Evolutionary conservation across 2,888 invertebrate species (phyloP).

Genomic region (Aricia artaxerxes): DNA sequence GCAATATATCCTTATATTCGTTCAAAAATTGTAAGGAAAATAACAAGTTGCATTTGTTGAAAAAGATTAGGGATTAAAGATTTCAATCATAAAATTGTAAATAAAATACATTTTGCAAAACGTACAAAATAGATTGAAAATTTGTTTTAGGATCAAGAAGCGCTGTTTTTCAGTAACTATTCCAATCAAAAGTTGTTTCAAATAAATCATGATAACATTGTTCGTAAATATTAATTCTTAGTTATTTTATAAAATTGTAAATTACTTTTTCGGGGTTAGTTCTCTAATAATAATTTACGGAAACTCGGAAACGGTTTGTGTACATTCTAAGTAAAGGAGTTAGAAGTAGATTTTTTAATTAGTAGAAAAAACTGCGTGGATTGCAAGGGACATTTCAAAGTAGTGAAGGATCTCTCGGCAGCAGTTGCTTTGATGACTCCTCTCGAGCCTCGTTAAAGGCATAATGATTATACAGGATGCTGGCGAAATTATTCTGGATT

Average conservation of each 20-base stretch:
- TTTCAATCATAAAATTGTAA: too few relatives aligned
- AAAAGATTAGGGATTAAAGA: too few relatives aligned
- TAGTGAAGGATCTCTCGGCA: slow-evolving; percentile 3
- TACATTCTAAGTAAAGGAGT: background rate
- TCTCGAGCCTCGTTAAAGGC: slow-evolving; percentile 17
- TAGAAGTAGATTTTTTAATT: slow-evolving; percentile 22
- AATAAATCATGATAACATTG: too few relatives aligned
- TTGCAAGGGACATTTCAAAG: slow-evolving; percentile 21
- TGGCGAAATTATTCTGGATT: background rate
- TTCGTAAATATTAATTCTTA: too few relatives aligned
- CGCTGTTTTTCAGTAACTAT: too few relatives aligned
- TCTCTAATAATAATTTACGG: background rate
- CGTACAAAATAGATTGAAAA: too few relatives aligned
- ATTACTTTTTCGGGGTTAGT: background rate
- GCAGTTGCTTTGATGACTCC: slow-evolving; percentile 23
- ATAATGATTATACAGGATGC: slow-evolving; percentile 8
- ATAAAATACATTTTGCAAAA: too few relatives aligned
- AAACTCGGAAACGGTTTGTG: background rate
- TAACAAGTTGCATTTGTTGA: background rate
- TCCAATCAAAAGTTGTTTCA: too few relatives aligned
- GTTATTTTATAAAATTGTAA: background rate
- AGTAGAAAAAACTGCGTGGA: slow-evolving; percentile 13
- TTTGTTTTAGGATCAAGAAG: too few relatives aligned
- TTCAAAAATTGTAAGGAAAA: background rate
- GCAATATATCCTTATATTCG: background rate